Evolutionary conservation across 1,140 invertebrate genomes (phyloP).

Genomic region (Penaeus japonicus): DNA sequence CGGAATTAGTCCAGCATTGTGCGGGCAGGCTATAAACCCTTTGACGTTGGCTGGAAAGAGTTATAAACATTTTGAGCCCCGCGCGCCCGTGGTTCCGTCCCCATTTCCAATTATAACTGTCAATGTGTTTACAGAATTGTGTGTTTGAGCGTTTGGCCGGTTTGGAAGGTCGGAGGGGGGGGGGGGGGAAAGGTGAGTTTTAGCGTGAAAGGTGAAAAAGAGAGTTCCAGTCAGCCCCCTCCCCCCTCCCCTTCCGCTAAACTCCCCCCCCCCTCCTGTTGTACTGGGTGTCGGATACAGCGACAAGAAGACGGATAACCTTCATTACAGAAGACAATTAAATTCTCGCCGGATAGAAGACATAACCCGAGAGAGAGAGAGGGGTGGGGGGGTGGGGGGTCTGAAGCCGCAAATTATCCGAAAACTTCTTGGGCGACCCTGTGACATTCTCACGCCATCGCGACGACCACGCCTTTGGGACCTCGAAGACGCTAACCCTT

Average conservation of each 20-base stretch:
- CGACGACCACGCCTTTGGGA: no score
- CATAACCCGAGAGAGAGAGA: no score
- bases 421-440: no score
- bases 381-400: no score
- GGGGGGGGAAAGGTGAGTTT: not conserved
- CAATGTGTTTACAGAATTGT: conserved; percentile 44
- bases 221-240: not conserved
- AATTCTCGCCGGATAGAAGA: no score
- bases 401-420: no score
- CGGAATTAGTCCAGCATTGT: conserved; percentile 44
- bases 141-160: not conserved
- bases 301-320: no score
- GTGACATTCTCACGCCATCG: no score
- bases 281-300: no score
- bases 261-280: not conserved
- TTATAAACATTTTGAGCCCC: conserved; percentile 35
- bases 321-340: no score
- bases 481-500: no score
- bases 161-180: not conserved
- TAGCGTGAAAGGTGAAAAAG: not conserved
- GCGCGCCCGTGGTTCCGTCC: not conserved
- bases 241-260: no score
- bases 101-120: conserved; percentile 48
- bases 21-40: conserved; percentile 31
- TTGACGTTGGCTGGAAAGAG: conserved; percentile 18